Conservation (phyloP, 2,888 invertebrate species). For the Platycheirus albimanus region DNA sequence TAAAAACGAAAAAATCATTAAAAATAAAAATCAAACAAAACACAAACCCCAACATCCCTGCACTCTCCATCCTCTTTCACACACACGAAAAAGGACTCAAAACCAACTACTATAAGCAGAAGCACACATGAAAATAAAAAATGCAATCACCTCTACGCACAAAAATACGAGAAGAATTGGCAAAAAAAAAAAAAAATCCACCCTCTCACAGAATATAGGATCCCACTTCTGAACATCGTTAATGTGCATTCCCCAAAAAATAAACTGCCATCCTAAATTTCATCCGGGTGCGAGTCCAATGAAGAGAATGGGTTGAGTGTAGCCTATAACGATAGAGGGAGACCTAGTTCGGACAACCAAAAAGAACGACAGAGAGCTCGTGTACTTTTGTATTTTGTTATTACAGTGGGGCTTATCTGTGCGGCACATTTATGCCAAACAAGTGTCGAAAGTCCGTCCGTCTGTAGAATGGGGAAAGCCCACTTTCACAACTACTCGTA, state of each 20-base stretch:
- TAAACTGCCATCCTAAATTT: conserved; percentile 72
- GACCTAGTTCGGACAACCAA: conserved; percentile 27
- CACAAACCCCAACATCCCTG: conserved; percentile 49
- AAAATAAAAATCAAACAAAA: conserved; percentile 73
- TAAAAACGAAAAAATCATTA: conserved; percentile 59
- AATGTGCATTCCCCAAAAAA: conserved; percentile 57
- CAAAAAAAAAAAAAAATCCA: conserved; percentile 31
- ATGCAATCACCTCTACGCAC: conserved; percentile 66
- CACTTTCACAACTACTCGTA: conserved; percentile 54
- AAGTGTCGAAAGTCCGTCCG: conserved; percentile 61
- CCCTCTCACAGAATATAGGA: background rate
- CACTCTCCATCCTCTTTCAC: too few species aligned
- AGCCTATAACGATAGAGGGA: conserved; percentile 36
- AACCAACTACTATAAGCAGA: conserved; percentile 68
- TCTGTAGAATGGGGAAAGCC: conserved; percentile 37
- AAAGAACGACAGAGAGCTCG: conserved; percentile 66
- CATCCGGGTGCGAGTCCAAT: conserved; percentile 49
- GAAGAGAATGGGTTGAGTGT: background rate
- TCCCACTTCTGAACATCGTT: conserved; percentile 20
- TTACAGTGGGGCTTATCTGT: conserved; percentile 60
- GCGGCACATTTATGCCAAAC: conserved; percentile 70
- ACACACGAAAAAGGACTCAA: conserved; percentile 71
- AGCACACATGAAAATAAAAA: conserved; percentile 24
- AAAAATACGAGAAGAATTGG: conserved; percentile 69
- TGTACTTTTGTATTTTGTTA: conserved; percentile 69